Evolutionary conservation across 2,113 vertebrate species (phyloP), one percentile per base, ranked within the genome.

Genomic region (Oreochromis tanganicae): DNA sequence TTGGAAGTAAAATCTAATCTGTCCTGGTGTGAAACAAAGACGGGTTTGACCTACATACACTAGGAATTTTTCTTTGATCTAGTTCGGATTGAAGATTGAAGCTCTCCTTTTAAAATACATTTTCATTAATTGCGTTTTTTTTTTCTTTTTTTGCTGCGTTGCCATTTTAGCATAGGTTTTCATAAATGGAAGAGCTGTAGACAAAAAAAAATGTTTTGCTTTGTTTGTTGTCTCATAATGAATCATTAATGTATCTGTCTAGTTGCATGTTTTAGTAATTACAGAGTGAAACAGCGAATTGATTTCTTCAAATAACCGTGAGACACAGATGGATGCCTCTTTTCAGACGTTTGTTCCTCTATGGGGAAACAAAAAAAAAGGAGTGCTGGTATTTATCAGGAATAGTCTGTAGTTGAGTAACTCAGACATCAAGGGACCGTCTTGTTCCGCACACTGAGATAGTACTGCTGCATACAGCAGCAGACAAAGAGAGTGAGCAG

Each of bases 231-330:
- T 88, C 55, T 78, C 5, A 32, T 57, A 61, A 54, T 84, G 46
- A 91, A 86, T 89, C 52, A 89, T 93, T 85, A 56, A 90, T 86
- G 82, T 24, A 57, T 84, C 73, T 87, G 83, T 90, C 61, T 89
- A 27, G 43, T 81, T 63, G 81, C 50, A 78, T 87, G 81, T 87
- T 91, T 13, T 79, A 66, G 85, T 90, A 87, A 92, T 93, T 80
- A 92, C 12, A n/a, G 6, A 81, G 80, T 13, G 71, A 63, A 80
- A 82, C 84, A 83, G 88, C 50, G 59, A 89, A 88, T 59, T 66
- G 71, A 79, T 52, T 86, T 75, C 85, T 61, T 86, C 78, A 84
- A 88, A 84, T 83, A 90, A 85, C 79, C 54, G 46, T 57, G 38
- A 87, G 86, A 80, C 55, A 80, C 19, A 50, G 41, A 66, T 82